Percentiles rank a stretch among this genome's conserved stretches.
These are phyloP conservation scores for Homalodisca vitripennis DNA, from an alignment of 1,140 invertebrate species.

Conservation along the genomic window DNA sequence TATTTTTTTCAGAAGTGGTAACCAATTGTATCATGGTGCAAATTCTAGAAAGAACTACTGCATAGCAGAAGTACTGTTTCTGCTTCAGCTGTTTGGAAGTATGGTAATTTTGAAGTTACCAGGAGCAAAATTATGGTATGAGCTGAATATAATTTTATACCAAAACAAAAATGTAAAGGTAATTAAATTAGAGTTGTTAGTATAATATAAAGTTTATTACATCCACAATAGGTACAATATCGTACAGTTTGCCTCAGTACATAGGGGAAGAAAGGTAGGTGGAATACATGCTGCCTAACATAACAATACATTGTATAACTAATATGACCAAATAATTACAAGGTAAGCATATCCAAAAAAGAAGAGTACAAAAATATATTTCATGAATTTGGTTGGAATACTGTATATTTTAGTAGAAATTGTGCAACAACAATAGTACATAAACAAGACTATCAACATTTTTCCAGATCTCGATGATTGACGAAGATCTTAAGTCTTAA, in stretches of 20 bases:
- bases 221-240: slow-evolving; percentile 13
- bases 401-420: background rate
- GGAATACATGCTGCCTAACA: slow-evolving; percentile 7
- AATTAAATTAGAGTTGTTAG: too few relatives aligned
- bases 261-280: background rate
- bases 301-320: too few relatives aligned
- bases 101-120: too few relatives aligned
- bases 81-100: too few relatives aligned
- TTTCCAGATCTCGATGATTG: background rate
- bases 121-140: too few relatives aligned
- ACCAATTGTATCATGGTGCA: too few relatives aligned
- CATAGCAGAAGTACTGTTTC: too few relatives aligned
- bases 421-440: background rate
- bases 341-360: background rate
- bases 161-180: too few relatives aligned
- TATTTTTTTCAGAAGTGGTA: too few relatives aligned
- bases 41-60: too few relatives aligned
- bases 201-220: slow-evolving; percentile 12
- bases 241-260: background rate
- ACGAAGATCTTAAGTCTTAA: background rate
- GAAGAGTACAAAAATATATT: background rate
- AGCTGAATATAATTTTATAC: too few relatives aligned
- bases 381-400: background rate
- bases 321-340: background rate
- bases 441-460: background rate